These are phyloP conservation scores for Sus cebifrons DNA, from an alignment of 2,797 vertebrate species.

Conservation along the genomic window DNA sequence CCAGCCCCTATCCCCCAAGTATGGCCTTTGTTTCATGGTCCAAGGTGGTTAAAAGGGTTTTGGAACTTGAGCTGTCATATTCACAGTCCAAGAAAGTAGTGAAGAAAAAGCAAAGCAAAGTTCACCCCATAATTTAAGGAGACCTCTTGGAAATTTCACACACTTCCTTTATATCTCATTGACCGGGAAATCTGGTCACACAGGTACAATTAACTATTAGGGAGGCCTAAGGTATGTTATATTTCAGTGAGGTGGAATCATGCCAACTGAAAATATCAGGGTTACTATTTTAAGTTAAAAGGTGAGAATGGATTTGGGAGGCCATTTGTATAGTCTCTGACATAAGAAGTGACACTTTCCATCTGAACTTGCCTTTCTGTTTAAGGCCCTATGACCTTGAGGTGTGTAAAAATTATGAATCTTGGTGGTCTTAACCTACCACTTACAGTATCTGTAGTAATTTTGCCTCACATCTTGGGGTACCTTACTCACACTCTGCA, in stretches of 20 bases:
- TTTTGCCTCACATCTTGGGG: background rate
- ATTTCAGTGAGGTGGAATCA: background rate
- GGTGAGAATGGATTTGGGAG: background rate
- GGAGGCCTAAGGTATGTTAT: background rate
- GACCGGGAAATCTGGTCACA: background rate
- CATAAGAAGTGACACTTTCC: background rate
- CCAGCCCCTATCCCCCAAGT: background rate
- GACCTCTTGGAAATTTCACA: background rate
- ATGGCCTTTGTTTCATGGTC: background rate
- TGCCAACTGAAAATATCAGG: background rate
- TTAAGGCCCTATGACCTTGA: slow-evolving; percentile 1
- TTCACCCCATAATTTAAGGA: background rate
- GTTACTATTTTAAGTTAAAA: background rate
- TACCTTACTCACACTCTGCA: background rate
- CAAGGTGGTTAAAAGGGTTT: slow-evolving; percentile 26
- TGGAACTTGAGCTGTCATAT: background rate
- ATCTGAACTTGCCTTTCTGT: background rate
- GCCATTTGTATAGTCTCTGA: background rate
- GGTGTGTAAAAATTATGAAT: background rate
- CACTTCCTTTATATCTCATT: background rate
- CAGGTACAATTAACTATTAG: background rate
- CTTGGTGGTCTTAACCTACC: background rate
- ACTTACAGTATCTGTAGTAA: background rate
- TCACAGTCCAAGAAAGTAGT: background rate
- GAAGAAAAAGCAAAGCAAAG: background rate